A percentile compares a stretch with the other conserved stretches of the same genome.
Conservation (phyloP, 2,797 vertebrate genomes). For the Myoxocephalus aenaeus region DNA sequence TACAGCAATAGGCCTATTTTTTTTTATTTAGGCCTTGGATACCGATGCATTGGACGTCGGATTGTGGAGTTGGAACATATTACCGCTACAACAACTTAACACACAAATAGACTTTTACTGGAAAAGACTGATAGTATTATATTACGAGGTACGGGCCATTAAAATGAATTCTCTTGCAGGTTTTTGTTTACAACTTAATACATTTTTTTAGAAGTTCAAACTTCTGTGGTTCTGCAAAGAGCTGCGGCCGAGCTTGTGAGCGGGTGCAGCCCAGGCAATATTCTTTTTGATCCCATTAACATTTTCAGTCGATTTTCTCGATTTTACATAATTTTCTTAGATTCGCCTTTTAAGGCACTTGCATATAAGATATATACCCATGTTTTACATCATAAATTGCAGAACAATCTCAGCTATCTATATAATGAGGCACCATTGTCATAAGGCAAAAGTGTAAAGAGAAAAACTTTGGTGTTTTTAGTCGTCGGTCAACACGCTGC, state of each 20-base stretch:
- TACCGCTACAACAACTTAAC: neutral
- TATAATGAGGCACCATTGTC: no score
- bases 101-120: neutral
- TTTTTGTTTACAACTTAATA: slow-evolving; percentile 19
- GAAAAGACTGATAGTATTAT: neutral
- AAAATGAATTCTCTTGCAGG: neutral
- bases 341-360: no score
- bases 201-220: neutral
- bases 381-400: no score
- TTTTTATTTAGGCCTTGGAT: neutral
- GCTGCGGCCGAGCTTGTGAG: neutral
- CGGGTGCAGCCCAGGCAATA: slow-evolving; percentile 11
- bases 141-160: neutral
- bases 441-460: no score
- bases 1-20: neutral
- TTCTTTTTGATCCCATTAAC: slow-evolving; percentile 24
- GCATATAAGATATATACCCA: no score
- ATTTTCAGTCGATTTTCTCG: no score
- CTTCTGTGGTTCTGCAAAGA: slow-evolving; percentile 3
- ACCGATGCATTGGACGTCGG: no score
- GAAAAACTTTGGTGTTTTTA: no score
- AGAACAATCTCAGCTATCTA: no score
- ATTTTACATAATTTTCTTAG: no score
- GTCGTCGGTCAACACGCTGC: no score
- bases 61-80: neutral